Conservation (phyloP, 2,113 vertebrate genomes). For the Pipra filicauda region DNA sequence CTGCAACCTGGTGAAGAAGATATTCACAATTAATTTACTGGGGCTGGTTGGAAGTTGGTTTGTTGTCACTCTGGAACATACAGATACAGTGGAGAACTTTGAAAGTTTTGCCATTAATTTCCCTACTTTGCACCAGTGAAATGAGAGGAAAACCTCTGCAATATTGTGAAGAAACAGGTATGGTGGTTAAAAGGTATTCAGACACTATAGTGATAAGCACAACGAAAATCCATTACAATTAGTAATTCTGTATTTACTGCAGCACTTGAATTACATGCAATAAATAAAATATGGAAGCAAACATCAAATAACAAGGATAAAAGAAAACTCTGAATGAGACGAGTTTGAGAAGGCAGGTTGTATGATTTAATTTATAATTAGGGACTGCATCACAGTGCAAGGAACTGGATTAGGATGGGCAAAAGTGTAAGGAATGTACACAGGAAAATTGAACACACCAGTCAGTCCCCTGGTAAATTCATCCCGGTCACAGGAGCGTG, state of each 20-base stretch:
- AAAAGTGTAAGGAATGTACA: neutral
- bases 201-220: neutral
- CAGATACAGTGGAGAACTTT: neutral
- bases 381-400: neutral
- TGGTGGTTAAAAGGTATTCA: neutral
- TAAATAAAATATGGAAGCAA: constrained; percentile 42
- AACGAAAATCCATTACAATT: neutral
- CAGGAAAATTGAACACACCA: neutral
- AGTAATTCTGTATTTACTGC: constrained; percentile 22
- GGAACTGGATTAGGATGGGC: neutral
- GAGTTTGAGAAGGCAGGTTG: neutral
- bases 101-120: neutral
- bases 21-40: neutral
- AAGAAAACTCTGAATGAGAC: constrained; percentile 8
- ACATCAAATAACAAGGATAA: constrained; percentile 41
- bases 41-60: neutral
- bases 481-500: neutral
- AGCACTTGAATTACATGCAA: constrained; percentile 6
- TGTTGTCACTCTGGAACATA: neutral
- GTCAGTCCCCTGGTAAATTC: neutral
- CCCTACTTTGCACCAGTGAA: neutral
- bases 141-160: neutral
- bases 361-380: neutral
- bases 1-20: neutral
- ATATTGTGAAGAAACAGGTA: neutral